A percentile compares a stretch with the other conserved stretches of the same genome.
These are phyloP conservation scores for Oncorhynchus masou DNA, from an alignment of 2,113 vertebrate species.

Conservation along the genomic window DNA sequence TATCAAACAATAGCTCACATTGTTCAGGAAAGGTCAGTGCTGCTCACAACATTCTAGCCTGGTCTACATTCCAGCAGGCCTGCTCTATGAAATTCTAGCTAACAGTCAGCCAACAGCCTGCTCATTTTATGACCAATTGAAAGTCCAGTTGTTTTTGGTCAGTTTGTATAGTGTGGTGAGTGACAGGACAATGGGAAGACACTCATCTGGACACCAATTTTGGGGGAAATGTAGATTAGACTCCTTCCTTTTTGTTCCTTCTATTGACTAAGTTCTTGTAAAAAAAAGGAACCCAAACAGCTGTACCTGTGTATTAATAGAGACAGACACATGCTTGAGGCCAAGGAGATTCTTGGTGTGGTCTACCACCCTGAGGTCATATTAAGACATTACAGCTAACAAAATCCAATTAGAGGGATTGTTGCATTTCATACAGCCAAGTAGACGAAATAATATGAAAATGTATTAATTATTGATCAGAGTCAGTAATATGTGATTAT, in stretches of 20 bases:
- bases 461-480: too few species aligned
- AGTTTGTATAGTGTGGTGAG: not conserved
- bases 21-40: slow-evolving; percentile 37
- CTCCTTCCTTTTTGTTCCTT: not conserved
- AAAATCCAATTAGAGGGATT: not conserved
- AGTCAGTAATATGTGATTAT: too few species aligned
- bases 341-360: slow-evolving; percentile 8
- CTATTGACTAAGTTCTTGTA: not conserved
- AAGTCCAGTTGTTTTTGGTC: too few species aligned
- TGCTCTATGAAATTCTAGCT: not conserved
- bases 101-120: not conserved
- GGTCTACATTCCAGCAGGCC: slow-evolving; percentile 5
- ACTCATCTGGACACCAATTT: too few species aligned
- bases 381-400: not conserved
- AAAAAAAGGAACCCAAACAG: not conserved
- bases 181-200: not conserved
- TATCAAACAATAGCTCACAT: slow-evolving; percentile 36
- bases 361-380: slow-evolving; percentile 47
- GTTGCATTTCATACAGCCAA: too few species aligned
- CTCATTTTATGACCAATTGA: not conserved
- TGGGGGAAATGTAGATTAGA: not conserved
- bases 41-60: not conserved
- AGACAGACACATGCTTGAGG: not conserved
- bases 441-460: too few species aligned
- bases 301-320: not conserved